Conservation (phyloP, 2,888 invertebrate species). For the Pycnomerus fuliginosus region DNA sequence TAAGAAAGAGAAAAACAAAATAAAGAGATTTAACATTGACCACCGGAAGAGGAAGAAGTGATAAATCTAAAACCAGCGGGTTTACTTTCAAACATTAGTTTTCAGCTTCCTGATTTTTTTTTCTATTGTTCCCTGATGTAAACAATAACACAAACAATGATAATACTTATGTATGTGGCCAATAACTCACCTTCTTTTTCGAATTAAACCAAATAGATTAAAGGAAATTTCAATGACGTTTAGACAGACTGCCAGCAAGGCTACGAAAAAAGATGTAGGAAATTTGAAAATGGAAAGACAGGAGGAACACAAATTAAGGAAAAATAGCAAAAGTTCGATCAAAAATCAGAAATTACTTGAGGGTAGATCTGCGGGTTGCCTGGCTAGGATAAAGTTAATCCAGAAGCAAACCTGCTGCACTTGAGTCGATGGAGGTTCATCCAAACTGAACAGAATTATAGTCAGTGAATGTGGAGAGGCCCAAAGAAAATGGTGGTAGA, state of each 20-base stretch:
- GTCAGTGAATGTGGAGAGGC: constrained; percentile 51
- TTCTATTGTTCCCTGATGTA: no score
- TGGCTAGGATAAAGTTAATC: constrained; percentile 70
- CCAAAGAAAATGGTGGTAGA: constrained; percentile 73
- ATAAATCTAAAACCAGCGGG: no score
- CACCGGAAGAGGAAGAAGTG: no score
- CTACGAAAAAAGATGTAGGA: no score
- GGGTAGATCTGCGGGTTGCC: constrained; percentile 51
- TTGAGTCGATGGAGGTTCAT: constrained; percentile 66
- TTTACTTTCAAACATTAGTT: no score
- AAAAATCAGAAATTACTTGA: constrained; percentile 49
- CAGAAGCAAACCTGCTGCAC: constrained; percentile 70
- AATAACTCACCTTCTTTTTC: background rate
- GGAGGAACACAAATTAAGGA: background rate
- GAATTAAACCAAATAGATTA: background rate
- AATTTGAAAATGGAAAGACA: background rate
- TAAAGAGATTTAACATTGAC: no score
- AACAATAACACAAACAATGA: no score
- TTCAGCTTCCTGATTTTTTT: no score
- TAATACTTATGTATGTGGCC: no score
- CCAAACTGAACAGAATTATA: constrained; percentile 66
- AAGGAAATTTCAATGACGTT: background rate
- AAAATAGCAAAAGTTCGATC: constrained; percentile 1
- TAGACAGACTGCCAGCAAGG: no score
- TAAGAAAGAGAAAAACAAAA: no score